Conservation (phyloP, 2,888 invertebrate species). For the Diarsia rubi region DNA sequence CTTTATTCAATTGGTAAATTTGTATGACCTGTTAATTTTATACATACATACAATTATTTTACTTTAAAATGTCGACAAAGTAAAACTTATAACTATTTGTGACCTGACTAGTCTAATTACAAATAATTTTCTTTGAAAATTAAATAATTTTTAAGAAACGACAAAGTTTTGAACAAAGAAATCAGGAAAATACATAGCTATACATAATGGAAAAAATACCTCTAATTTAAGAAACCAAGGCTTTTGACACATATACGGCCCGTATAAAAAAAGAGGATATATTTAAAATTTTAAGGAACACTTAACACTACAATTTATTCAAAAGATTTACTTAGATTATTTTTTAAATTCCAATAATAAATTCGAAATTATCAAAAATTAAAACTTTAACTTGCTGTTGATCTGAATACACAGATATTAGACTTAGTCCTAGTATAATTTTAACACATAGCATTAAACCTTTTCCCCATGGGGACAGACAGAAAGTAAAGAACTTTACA, state of each 20-base stretch:
- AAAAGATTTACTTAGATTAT: neutral
- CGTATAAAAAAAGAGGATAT: neutral
- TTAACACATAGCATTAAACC: neutral
- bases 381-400: neutral
- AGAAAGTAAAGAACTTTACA: neutral
- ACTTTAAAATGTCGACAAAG: neutral
- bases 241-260: neutral
- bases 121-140: constrained; percentile 3
- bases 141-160: neutral
- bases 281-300: neutral
- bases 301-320: neutral
- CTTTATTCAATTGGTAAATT: constrained; percentile 11
- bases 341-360: neutral
- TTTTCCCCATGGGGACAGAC: neutral
- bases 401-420: neutral
- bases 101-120: constrained; percentile 50
- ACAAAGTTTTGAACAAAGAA: neutral
- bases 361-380: neutral
- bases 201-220: neutral
- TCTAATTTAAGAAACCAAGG: neutral
- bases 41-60: neutral
- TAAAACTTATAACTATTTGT: constrained; percentile 42
- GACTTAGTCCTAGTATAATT: neutral
- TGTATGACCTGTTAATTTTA: constrained; percentile 26
- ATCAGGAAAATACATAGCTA: neutral